Conservation (phyloP, 2,888 invertebrate genomes). For the Meloe dianella region DNA sequence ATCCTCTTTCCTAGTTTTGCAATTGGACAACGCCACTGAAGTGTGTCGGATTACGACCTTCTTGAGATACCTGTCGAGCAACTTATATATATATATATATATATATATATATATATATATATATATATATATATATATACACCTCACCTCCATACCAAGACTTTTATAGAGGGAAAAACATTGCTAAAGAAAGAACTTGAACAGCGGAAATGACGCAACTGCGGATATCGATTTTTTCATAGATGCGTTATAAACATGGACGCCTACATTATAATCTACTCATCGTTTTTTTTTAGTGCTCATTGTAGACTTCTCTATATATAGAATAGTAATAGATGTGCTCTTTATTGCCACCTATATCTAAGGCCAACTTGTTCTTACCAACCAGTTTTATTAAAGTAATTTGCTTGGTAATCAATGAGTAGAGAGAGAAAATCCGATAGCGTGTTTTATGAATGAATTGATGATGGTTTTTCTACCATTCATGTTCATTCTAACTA, state of each 20-base stretch:
- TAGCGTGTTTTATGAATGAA: constrained; percentile 15
- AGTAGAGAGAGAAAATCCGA: constrained; percentile 16
- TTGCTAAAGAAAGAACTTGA: constrained; percentile 32
- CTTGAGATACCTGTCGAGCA: constrained; percentile 43
- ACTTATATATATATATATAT: constrained; percentile 16
- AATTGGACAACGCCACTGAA: constrained; percentile 38
- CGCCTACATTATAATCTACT: constrained; percentile 21
- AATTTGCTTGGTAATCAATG: constrained; percentile 28
- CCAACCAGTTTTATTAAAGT: constrained; percentile 24
- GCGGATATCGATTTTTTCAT: constrained; percentile 41
- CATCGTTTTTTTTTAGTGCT: constrained; percentile 23
- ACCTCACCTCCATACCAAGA: not conserved
- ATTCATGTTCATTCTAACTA: constrained; percentile 15
- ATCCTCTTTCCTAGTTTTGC: constrained; percentile 35
- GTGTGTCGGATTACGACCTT: constrained; percentile 38
- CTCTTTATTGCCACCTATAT: constrained; percentile 26
- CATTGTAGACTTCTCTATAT: not conserved
- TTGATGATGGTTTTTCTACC: constrained; percentile 17
- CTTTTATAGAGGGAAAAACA: not conserved
- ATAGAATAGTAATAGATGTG: not conserved
- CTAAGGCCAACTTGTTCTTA: constrained; percentile 4
- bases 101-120: not conserved
- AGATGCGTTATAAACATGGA: constrained; percentile 29
- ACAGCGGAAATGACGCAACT: constrained; percentile 46
- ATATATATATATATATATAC: not conserved